Evolutionary conservation across 1,140 invertebrate species (phyloP).

Genomic region (Bombyx mori): DNA sequence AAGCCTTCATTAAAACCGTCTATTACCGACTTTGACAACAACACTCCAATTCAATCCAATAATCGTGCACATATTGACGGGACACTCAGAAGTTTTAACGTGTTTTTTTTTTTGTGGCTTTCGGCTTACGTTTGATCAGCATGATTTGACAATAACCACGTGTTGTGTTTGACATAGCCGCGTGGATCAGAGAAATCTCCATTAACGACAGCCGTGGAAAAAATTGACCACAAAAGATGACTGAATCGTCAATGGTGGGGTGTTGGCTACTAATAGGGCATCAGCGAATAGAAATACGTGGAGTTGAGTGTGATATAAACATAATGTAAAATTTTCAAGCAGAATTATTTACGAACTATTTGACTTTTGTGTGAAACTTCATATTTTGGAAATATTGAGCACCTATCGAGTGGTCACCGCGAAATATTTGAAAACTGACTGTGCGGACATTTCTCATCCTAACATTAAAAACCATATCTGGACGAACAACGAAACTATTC

Average conservation of each 20-base stretch:
- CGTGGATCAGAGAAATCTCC: constrained; percentile 42
- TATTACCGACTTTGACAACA: neutral
- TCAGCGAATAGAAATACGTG: constrained; percentile 17
- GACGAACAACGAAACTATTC: too few relatives aligned
- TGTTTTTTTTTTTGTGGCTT: constrained; percentile 15
- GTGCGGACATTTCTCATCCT: too few relatives aligned
- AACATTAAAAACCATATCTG: too few relatives aligned
- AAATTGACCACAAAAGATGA: constrained; percentile 46
- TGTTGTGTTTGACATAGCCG: constrained; percentile 39
- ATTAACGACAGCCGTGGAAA: constrained; percentile 56
- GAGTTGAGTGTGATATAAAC: constrained; percentile 17
- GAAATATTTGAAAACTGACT: too few relatives aligned
- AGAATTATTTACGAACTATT: too few relatives aligned
- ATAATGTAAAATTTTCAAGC: neutral
- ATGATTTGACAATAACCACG: constrained; percentile 51
- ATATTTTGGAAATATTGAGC: too few relatives aligned
- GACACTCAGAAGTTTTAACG: constrained; percentile 21
- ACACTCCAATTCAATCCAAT: constrained; percentile 11
- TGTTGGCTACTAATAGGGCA: constrained; percentile 61
- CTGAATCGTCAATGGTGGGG: constrained; percentile 56
- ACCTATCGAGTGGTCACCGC: too few relatives aligned
- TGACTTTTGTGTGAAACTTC: too few relatives aligned
- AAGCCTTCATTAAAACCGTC: neutral
- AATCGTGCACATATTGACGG: constrained; percentile 36
- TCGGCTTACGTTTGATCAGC: constrained; percentile 34